A percentile compares a stretch with the other conserved stretches of the same genome.
Evolutionary conservation across 2,888 invertebrate genomes (phyloP).

Genomic region (Dynastes hyllus): DNA sequence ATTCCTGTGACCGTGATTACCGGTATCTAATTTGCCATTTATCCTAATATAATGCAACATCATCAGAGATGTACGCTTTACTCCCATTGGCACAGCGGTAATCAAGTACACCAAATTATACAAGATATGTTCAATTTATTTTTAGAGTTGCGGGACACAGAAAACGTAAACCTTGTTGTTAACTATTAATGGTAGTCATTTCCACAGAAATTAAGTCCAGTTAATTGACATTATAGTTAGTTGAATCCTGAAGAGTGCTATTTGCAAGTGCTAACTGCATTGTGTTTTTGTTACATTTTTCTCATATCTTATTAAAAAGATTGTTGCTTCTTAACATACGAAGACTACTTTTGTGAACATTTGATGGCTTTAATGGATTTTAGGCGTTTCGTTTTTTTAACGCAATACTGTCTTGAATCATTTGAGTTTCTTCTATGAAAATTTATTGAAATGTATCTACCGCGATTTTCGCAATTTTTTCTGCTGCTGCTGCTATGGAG

Average conservation of each 20-base stretch:
- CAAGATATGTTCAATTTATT: conserved; percentile 21
- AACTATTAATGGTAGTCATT: conserved; percentile 15
- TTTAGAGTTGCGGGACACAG: conserved; percentile 12
- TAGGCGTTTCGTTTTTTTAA: too few species aligned
- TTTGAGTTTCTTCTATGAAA: too few species aligned
- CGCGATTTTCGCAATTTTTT: too few species aligned
- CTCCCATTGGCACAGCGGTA: background rate
- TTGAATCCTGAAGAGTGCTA: conserved; percentile 4
- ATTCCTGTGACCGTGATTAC: conserved; percentile 34
- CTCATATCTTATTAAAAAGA: too few species aligned
- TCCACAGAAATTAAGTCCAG: conserved; percentile 6
- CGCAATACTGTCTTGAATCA: too few species aligned
- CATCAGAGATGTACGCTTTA: background rate
- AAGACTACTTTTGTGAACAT: too few species aligned
- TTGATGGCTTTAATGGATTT: too few species aligned
- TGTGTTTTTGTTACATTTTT: too few species aligned
- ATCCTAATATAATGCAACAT: conserved; percentile 39
- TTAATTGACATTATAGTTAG: conserved; percentile 10
- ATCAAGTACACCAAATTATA: conserved; percentile 26
- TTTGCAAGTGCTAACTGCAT: background rate
- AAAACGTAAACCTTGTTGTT: conserved; percentile 17
- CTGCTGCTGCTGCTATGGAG: too few species aligned
- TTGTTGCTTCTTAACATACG: too few species aligned
- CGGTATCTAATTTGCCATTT: conserved; percentile 37
- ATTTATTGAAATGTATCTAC: too few species aligned